phyloP scores from a whole-genome alignment of 2,797 vertebrate species.

The Oreonectes daqikongensis region DNA sequence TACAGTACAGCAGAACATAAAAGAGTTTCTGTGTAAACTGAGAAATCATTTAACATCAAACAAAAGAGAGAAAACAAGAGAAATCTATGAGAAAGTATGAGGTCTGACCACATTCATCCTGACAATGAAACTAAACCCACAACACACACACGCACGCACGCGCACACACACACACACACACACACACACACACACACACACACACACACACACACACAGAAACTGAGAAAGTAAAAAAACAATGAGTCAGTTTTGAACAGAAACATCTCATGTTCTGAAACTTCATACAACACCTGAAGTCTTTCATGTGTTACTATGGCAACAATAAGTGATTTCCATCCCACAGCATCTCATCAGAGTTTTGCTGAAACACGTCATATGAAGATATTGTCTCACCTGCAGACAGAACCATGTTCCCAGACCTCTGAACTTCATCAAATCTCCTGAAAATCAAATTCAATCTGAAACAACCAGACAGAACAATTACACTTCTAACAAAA shows the following conservation, averaged over 20 bases:
- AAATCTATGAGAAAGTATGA: not conserved
- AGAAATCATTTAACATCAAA: not conserved
- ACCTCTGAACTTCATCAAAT: slow-evolving; percentile 95
- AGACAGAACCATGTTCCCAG: slow-evolving; percentile 91
- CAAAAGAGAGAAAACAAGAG: not conserved
- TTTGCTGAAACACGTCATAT: not conserved
- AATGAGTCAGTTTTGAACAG: not conserved
- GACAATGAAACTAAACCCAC: not conserved
- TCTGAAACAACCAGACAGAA: slow-evolving; percentile 66
- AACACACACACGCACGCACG: not conserved
- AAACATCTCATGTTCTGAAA: not conserved
- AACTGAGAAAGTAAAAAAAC: slow-evolving; percentile 21
- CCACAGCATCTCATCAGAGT: no score
- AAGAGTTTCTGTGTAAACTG: not conserved
- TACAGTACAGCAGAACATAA: not conserved
- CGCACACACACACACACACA: no score
- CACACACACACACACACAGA: not conserved
- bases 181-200: no score
- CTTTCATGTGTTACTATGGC: not conserved
- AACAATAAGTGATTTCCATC: not conserved
- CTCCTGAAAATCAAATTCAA: slow-evolving; percentile 96
- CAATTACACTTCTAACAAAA: not conserved
- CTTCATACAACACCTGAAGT: not conserved
- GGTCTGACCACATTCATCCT: not conserved
- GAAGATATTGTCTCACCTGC: slow-evolving; percentile 79